Evolutionary conservation across 1,140 invertebrate species (phyloP), one percentile per base, ranked within the genome.

Genomic region (Rhagoletis zephyria): DNA sequence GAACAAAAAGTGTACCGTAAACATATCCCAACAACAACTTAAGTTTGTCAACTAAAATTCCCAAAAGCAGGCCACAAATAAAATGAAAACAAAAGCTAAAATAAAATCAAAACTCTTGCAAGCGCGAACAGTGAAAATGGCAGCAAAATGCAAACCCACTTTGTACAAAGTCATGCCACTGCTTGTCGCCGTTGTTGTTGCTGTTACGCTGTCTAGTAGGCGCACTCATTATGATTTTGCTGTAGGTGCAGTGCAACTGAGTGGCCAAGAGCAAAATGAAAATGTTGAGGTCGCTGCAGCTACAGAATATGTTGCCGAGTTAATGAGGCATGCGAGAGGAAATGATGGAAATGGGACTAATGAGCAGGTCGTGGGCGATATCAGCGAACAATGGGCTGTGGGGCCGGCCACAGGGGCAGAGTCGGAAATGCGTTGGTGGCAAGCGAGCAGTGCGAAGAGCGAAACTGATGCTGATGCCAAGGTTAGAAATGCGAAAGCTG

Each of bases 301-400:
- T 56, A 48, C 48, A 30, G 74, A 10, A 51, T 45, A 81, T 81
- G 48, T 81, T 19, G 7, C 16, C 9, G n/a, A 81, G 48, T 81
- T 81, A 81, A 81, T 56, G 74, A 81, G 74, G 16, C 45, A 81
- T 81, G 74, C 48, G 19, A 56, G 9, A 19, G 74, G 10, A 81
- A 81, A 81, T 19, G 48, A 51, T 56, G 74, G n/a, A 81, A 81
- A 48, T 7, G 48, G 6, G 74, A 3, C 48, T 51, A 59, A 56
- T 48, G 74, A 56, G 45, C 45, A 51, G 30, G 91, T 91, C 88
- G 89, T 91, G 88, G 91, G 91, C 63, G 91, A 91, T 87, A 91
- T 91, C 51, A 77, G 61, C 10, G 88, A 89, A 12, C 88, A 90
- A 60, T 90, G 88, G 88, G 70, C 4, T 4, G 45, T 5, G 16